phyloP scores from a whole-genome alignment of 2,797 vertebrate species.

The Melopsittacus undulatus region DNA sequence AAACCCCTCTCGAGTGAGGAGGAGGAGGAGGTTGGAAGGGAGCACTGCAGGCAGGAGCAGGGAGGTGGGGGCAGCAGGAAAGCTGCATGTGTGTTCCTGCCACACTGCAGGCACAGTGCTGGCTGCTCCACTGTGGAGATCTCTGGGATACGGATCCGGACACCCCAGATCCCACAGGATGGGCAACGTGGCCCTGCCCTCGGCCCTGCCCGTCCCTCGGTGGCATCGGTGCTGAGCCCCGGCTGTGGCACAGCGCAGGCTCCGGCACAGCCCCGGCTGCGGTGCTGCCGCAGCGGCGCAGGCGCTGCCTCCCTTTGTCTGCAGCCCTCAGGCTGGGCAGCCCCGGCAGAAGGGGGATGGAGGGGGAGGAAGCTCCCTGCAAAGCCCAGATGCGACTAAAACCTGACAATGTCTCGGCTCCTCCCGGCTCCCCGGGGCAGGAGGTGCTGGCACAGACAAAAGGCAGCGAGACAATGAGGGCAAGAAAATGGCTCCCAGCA shows the following conservation, averaged over 20 bases:
- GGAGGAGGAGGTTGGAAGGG: background rate
- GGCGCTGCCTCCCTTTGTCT: background rate
- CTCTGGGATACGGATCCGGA: too few species aligned
- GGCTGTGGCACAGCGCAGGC: background rate
- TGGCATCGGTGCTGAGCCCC: background rate
- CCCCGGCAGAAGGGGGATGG: background rate
- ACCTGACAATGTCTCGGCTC: background rate
- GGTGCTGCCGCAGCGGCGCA: background rate
- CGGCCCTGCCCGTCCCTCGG: fast-evolving
- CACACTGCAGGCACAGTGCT: background rate
- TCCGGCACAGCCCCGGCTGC: background rate
- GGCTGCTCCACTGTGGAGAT: background rate
- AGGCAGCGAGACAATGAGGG: background rate
- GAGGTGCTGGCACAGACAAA: background rate
- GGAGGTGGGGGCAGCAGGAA: background rate
- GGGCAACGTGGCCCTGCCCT: background rate
- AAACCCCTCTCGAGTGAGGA: fast-evolving
- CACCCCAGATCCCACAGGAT: background rate
- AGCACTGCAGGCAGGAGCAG: background rate
- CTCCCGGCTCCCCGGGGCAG: background rate
- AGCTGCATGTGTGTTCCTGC: background rate
- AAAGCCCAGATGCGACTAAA: background rate
- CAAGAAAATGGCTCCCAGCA: conserved; percentile 45
- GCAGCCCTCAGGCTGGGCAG: background rate
- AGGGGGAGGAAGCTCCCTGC: background rate